A percentile compares a stretch with the other conserved stretches of the same genome.
phyloP scores from a whole-genome alignment of 2,113 vertebrate species.

The Tautogolabrus adspersus region DNA sequence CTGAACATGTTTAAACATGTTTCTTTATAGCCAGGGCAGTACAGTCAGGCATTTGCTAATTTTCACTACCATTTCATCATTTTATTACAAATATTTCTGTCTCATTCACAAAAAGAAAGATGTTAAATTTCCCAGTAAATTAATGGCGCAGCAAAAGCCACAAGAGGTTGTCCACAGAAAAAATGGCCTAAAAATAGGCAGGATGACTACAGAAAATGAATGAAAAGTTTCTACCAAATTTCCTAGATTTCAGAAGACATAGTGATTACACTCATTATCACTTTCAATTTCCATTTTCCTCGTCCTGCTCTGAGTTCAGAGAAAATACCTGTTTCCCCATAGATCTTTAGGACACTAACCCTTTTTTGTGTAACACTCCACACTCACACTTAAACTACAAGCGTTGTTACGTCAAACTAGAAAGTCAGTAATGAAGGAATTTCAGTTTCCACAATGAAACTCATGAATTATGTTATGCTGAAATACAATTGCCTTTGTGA shows the following conservation, averaged over 20 bases:
- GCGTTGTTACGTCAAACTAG: slow-evolving; percentile 5
- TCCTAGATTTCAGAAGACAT: slow-evolving; percentile 14
- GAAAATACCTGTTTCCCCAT: slow-evolving; percentile 17
- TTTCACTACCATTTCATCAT: neutral
- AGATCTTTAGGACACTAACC: neutral
- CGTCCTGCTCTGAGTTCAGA: neutral
- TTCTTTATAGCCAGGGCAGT: neutral
- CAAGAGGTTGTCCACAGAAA: neutral
- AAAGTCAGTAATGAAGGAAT: neutral
- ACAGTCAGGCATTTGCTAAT: neutral
- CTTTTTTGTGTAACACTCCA: neutral
- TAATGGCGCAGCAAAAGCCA: neutral
- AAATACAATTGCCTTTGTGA: neutral
- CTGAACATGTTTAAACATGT: neutral
- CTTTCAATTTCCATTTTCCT: slow-evolving; percentile 42
- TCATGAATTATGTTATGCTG: slow-evolving; percentile 36
- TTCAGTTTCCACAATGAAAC: slow-evolving; percentile 30
- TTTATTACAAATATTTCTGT: neutral
- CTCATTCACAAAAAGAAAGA: neutral
- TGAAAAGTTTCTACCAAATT: neutral
- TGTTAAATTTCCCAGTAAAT: neutral
- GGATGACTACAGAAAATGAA: neutral
- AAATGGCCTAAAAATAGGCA: neutral
- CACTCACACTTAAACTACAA: neutral
- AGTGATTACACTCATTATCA: neutral